Conservation (phyloP, 2,888 invertebrate genomes). For the Molorchus minor region DNA sequence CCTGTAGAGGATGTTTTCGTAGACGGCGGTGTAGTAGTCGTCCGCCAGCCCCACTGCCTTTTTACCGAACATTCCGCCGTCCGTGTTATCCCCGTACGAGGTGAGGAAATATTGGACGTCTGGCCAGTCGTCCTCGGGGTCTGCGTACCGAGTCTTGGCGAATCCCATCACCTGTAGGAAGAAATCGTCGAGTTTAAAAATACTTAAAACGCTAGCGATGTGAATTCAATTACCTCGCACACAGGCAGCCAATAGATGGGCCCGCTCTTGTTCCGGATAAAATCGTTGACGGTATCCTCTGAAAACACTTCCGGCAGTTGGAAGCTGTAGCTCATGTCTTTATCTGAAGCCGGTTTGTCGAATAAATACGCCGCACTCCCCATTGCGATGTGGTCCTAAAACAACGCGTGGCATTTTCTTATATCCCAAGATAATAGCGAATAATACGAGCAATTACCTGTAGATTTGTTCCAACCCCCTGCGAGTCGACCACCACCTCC, state of each 20-base stretch:
- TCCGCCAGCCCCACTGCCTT: conserved; percentile 74
- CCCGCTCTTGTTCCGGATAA: conserved; percentile 69
- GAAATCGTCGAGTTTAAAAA: background rate
- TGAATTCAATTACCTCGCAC: conserved; percentile 69
- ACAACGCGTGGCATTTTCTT: no score
- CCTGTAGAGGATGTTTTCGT: conserved; percentile 73
- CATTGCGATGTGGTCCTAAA: conserved; percentile 85
- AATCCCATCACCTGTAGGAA: conserved; percentile 48
- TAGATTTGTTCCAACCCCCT: conserved; percentile 82
- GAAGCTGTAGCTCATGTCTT: conserved; percentile 67
- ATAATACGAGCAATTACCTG: no score
- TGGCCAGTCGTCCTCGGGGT: conserved; percentile 75
- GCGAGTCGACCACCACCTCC: conserved; percentile 68
- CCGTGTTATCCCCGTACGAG: conserved; percentile 78
- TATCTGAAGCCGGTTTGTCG: conserved; percentile 68
- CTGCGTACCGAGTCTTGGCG: conserved; percentile 74
- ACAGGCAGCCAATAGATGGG: conserved; percentile 80
- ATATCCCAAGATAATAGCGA: no score
- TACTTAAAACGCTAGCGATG: background rate
- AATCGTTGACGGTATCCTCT: conserved; percentile 70
- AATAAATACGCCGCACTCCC: conserved; percentile 80
- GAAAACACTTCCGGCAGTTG: conserved; percentile 73
- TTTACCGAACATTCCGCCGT: conserved; percentile 80
- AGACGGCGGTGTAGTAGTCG: conserved; percentile 73
- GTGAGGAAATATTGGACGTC: conserved; percentile 80